phyloP scores from a whole-genome alignment of 2,797 vertebrate species.

The Carapus acus region DNA sequence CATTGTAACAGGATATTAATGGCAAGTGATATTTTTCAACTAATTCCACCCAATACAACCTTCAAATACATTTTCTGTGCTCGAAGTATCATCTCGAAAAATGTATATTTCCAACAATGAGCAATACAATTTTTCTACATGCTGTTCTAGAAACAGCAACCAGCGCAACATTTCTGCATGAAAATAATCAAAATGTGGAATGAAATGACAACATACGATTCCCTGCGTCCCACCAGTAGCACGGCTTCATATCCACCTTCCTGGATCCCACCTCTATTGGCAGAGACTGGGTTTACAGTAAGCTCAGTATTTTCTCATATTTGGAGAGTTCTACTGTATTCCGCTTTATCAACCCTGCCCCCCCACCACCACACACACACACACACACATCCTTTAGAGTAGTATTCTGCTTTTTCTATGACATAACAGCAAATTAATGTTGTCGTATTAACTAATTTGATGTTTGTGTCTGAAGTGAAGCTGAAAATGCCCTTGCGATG shows the following conservation, averaged over 20 bases:
- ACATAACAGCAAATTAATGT: conserved; percentile 42
- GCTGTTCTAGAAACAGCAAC: conserved; percentile 27
- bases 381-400: too few species aligned
- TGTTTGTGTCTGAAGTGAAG: conserved; percentile 29
- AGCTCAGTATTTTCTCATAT: conserved; percentile 45
- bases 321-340: conserved; percentile 16
- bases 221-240: too few species aligned
- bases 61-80: conserved; percentile 20
- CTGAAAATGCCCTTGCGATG: conserved; percentile 32
- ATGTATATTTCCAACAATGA: conserved; percentile 31
- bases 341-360: conserved; percentile 30
- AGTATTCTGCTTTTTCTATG: conserved; percentile 38
- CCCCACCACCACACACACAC: too few species aligned
- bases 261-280: conserved; percentile 7
- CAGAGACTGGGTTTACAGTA: conserved; percentile 26
- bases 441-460: conserved; percentile 38
- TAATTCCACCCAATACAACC: conserved; percentile 28
- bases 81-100: conserved; percentile 24
- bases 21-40: conserved; percentile 23
- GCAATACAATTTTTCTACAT: conserved; percentile 18
- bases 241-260: conserved; percentile 7
- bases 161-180: conserved; percentile 44
- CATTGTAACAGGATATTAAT: conserved; percentile 14
- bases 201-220: too few species aligned
- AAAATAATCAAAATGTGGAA: conserved; percentile 28